phyloP scores from a whole-genome alignment of 2,113 vertebrate genomes.

The Chrysemys picta region DNA sequence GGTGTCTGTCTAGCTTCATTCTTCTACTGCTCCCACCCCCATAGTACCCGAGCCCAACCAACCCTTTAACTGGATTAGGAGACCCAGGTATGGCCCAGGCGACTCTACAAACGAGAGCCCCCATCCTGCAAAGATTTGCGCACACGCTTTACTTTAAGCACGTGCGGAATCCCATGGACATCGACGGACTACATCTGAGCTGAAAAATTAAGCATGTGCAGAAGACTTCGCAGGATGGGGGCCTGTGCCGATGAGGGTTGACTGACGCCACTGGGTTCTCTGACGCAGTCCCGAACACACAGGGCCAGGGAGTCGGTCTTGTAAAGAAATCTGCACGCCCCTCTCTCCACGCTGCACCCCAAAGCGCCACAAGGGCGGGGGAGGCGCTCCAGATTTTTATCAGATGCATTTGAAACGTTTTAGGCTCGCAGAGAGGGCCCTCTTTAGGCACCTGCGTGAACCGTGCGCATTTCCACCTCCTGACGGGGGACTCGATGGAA shows the following conservation, averaged over 20 bases:
- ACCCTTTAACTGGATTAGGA: neutral
- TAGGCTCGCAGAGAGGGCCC: neutral
- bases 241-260: fast-evolving
- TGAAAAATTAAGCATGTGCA: neutral
- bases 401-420: fast-evolving
- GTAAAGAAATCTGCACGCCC: neutral
- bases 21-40: neutral
- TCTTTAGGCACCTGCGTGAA: neutral
- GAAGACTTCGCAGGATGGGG: neutral
- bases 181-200: fast-evolving
- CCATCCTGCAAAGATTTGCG: neutral
- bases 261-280: fast-evolving
- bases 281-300: neutral
- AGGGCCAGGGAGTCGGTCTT: neutral
- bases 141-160: fast-evolving
- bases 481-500: neutral
- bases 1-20: neutral
- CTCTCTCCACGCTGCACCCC: fast-evolving
- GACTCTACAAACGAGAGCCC: neutral
- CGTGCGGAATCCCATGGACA: fast-evolving
- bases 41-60: neutral
- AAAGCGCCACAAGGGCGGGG: fast-evolving
- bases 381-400: neutral
- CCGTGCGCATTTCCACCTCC: neutral
- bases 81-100: neutral